phyloP scores from a whole-genome alignment of 2,113 vertebrate genomes.

The Coracopsis vasa region DNA sequence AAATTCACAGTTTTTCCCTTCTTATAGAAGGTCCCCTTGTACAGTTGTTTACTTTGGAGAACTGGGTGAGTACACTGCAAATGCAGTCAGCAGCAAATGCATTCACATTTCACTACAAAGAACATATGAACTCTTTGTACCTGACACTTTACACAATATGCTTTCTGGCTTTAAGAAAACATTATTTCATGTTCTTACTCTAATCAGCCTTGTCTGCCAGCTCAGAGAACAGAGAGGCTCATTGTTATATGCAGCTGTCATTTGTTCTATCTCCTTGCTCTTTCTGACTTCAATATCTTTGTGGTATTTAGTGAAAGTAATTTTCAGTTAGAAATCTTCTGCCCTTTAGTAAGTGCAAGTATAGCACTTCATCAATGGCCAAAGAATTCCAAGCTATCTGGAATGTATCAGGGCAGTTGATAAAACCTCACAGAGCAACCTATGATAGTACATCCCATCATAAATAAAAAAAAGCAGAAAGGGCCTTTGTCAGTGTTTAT shows the following conservation, averaged over 20 bases:
- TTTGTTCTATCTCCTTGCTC: slow-evolving; percentile 79
- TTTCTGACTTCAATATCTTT: slow-evolving; percentile 87
- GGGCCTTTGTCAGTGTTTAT: slow-evolving; percentile 99
- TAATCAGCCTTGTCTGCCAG: slow-evolving; percentile 80
- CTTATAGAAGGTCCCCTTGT: background rate
- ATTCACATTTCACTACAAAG: slow-evolving; percentile 69
- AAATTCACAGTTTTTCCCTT: background rate
- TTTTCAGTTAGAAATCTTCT: slow-evolving; percentile 93
- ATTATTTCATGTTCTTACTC: slow-evolving; percentile 81
- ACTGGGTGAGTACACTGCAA: background rate
- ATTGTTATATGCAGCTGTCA: slow-evolving; percentile 87
- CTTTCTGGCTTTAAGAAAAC: slow-evolving; percentile 79
- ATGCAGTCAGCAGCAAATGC: slow-evolving; percentile 41
- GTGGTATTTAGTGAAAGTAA: slow-evolving; percentile 91
- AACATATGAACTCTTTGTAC: slow-evolving; percentile 67
- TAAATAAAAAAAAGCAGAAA: slow-evolving; percentile 94
- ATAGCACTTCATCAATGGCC: slow-evolving; percentile 95
- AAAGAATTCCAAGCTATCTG: slow-evolving; percentile 94
- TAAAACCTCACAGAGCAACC: slow-evolving; percentile 90
- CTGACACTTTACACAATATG: slow-evolving; percentile 78
- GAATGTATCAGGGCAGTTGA: slow-evolving; percentile 96
- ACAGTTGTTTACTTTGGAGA: background rate
- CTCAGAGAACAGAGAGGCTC: slow-evolving; percentile 77
- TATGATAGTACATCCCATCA: slow-evolving; percentile 96
- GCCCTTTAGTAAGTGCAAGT: slow-evolving; percentile 89